These are phyloP conservation scores for Penaeus vannamei DNA, from an alignment of 1,140 invertebrate genomes.

Conservation along the genomic window DNA sequence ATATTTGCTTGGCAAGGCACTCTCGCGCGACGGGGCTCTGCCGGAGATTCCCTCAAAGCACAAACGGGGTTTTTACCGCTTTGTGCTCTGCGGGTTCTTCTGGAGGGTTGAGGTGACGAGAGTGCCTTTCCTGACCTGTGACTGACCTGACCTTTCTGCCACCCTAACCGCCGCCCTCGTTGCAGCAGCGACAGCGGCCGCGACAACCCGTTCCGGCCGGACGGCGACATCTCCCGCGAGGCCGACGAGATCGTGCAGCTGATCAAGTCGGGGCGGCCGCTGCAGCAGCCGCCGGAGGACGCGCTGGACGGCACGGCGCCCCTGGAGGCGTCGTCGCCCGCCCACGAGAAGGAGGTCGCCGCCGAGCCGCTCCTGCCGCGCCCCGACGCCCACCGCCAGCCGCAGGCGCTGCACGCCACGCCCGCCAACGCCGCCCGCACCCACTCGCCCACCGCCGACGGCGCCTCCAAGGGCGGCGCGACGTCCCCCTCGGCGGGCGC, in stretches of 20 bases:
- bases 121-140: too few species aligned
- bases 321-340: slow-evolving; percentile 6
- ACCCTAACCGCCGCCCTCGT: slow-evolving; percentile 69
- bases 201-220: slow-evolving; percentile 97
- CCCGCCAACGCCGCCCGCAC: slow-evolving; percentile 18
- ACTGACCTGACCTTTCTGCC: too few species aligned
- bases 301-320: background rate
- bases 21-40: too few species aligned
- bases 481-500: background rate
- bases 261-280: slow-evolving; percentile 89
- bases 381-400: background rate
- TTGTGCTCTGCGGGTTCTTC: too few species aligned
- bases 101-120: too few species aligned
- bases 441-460: background rate
- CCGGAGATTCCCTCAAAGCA: too few species aligned
- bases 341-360: slow-evolving; percentile 35
- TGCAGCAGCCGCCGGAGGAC: slow-evolving; percentile 68
- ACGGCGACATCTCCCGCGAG: slow-evolving; percentile 93
- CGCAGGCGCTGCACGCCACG: background rate
- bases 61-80: too few species aligned
- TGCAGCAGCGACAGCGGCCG: slow-evolving; percentile 93
- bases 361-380: slow-evolving; percentile 39
- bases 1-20: too few species aligned
- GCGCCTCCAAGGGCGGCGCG: background rate
- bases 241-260: slow-evolving; percentile 96